These are phyloP conservation scores for Diarsia brunnea DNA, from an alignment of 2,888 invertebrate species.

Conservation along the genomic window DNA sequence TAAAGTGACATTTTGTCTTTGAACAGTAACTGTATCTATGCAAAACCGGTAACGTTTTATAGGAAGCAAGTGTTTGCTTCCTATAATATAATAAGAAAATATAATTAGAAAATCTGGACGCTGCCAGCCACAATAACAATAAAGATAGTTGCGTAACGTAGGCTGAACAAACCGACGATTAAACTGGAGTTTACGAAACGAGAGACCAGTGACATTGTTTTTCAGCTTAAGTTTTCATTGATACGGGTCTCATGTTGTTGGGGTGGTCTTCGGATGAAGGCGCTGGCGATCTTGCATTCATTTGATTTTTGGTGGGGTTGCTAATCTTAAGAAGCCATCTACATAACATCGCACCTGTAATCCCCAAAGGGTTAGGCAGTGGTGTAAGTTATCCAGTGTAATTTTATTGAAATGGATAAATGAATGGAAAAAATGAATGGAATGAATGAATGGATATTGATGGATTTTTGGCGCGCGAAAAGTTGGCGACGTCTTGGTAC, in stretches of 20 bases:
- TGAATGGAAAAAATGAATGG: too few species aligned
- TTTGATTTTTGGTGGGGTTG: background rate
- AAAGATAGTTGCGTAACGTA: slow-evolving; percentile 52
- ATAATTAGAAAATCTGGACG: slow-evolving; percentile 57
- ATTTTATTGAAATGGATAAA: slow-evolving; percentile 1
- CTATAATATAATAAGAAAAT: too few species aligned
- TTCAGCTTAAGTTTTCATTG: slow-evolving; percentile 23
- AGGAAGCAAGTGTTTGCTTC: too few species aligned
- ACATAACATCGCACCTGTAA: too few species aligned
- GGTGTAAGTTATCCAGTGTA: background rate
- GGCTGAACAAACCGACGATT: slow-evolving; percentile 45
- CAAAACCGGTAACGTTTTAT: slow-evolving; percentile 41
- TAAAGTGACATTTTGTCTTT: slow-evolving; percentile 36
- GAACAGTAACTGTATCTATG: slow-evolving; percentile 38
- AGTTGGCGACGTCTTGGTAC: background rate
- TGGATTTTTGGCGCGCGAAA: background rate
- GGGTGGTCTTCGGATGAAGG: background rate
- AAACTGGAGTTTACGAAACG: slow-evolving; percentile 45
- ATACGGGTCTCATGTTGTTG: slow-evolving; percentile 3
- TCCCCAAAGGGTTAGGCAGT: too few species aligned
- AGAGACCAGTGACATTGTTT: slow-evolving; percentile 23
- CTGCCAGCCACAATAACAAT: slow-evolving; percentile 55
- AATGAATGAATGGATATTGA: too few species aligned
- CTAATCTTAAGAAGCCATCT: background rate
- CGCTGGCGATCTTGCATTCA: background rate